Evolutionary conservation across 2,888 invertebrate species (phyloP).

Genomic region (Brachylomia viminalis): DNA sequence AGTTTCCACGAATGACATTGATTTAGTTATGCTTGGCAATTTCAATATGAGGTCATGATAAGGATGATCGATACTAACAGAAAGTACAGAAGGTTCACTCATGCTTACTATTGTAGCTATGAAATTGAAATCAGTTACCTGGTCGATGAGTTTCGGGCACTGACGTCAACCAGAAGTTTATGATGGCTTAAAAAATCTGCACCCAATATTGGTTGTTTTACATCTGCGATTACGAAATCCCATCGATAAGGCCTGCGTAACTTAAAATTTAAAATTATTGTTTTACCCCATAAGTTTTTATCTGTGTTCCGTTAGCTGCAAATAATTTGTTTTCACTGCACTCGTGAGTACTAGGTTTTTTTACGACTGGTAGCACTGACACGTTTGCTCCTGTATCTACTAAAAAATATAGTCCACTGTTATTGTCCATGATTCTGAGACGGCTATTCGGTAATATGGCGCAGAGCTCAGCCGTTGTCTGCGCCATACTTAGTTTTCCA

Average conservation of each 20-base stretch:
- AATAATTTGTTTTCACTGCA: too few species aligned
- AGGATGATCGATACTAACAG: not conserved
- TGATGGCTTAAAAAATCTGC: not conserved
- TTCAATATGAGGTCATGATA: constrained; percentile 4
- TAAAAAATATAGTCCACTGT: not conserved
- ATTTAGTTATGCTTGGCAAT: constrained; percentile 7
- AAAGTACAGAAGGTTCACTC: constrained; percentile 14
- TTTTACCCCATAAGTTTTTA: too few species aligned
- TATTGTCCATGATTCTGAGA: not conserved
- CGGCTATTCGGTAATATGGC: not conserved
- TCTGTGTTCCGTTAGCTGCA: too few species aligned
- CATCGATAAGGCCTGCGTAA: constrained; percentile 8
- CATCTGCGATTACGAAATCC: constrained; percentile 11
- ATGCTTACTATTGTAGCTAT: not conserved
- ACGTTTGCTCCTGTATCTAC: not conserved
- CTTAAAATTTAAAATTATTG: constrained; percentile 11
- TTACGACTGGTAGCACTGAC: too few species aligned
- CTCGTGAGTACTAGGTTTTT: too few species aligned
- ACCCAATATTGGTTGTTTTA: not conserved
- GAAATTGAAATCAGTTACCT: constrained; percentile 2
- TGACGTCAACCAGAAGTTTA: constrained; percentile 1
- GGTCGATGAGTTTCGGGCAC: not conserved
- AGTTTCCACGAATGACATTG: not conserved
- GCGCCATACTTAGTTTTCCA: too few species aligned
- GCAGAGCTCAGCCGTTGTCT: too few species aligned